Evolutionary conservation across 2,113 vertebrate genomes (phyloP).

Genomic region (Sylvia atricapilla): DNA sequence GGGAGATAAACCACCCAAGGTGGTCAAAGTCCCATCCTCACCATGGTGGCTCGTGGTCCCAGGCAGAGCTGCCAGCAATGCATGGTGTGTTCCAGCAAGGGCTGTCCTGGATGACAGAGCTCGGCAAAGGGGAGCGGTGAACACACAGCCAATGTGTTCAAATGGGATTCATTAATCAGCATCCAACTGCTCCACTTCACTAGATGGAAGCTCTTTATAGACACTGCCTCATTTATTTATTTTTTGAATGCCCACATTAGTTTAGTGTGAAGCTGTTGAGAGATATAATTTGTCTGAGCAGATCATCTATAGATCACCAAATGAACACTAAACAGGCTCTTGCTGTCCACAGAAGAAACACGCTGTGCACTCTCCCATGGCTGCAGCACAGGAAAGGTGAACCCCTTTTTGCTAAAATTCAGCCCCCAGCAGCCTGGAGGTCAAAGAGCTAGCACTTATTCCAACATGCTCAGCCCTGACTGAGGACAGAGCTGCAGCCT

Average conservation of each 20-base stretch:
- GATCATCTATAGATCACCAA: constrained; percentile 31
- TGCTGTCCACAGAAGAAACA: not conserved
- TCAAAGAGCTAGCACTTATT: not conserved
- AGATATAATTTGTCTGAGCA: constrained; percentile 41
- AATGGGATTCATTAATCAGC: constrained; percentile 36
- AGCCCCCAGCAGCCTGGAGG: not conserved
- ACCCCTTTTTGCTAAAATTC: not conserved
- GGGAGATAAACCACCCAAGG: fast-evolving
- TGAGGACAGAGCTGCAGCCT: not conserved
- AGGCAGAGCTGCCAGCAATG: fast-evolving
- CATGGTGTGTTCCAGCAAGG: fast-evolving
- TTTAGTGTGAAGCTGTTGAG: constrained; percentile 39
- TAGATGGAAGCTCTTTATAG: constrained; percentile 2
- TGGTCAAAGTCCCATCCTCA: fast-evolving
- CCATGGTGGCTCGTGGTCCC: fast-evolving
- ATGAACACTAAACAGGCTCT: not conserved
- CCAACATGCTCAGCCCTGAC: not conserved
- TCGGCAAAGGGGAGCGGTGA: fast-evolving
- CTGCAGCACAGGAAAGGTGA: not conserved
- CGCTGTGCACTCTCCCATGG: fast-evolving
- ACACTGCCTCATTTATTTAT: constrained; percentile 49
- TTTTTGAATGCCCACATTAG: constrained; percentile 59
- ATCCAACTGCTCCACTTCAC: constrained; percentile 28
- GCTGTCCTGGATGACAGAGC: not conserved
- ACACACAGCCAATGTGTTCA: not conserved